Conservation (phyloP, 23 tunicate species). For the Corella eumyota region DNA sequence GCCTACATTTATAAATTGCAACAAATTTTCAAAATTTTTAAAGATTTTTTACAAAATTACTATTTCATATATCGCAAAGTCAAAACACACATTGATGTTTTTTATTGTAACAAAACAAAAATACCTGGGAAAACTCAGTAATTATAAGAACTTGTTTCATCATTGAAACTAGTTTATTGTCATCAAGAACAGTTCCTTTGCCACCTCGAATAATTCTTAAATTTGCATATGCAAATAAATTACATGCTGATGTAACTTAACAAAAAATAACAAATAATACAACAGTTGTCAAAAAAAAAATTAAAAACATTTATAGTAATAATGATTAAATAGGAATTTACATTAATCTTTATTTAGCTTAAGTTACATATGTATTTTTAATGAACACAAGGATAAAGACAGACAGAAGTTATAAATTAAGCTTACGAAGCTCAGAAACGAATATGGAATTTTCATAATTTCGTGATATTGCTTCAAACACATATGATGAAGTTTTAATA, state of each 20-base stretch:
- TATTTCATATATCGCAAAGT: not conserved
- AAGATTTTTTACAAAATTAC: not conserved
- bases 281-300: not conserved
- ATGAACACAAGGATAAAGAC: not conserved
- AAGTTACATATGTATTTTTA: not conserved
- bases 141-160: conserved; percentile 31
- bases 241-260: conserved; percentile 45
- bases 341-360: not conserved
- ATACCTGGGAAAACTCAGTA: conserved; percentile 45
- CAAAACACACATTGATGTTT: not conserved
- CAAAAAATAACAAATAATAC: not conserved
- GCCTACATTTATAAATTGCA: conserved; percentile 30
- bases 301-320: not conserved
- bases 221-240: conserved; percentile 36
- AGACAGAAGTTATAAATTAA: not conserved
- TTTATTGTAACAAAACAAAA: not conserved
- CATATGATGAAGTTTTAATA: conserved; percentile 48
- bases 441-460: conserved; percentile 76
- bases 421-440: conserved; percentile 53
- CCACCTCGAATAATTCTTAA: conserved; percentile 13
- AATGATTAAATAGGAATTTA: not conserved
- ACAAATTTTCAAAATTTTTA: not conserved
- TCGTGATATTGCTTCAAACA: conserved; percentile 51
- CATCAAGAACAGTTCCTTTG: conserved; percentile 7
- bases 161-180: conserved; percentile 13